Conservation (phyloP, 2,113 vertebrate genomes). For the Plectropomus leopardus region DNA sequence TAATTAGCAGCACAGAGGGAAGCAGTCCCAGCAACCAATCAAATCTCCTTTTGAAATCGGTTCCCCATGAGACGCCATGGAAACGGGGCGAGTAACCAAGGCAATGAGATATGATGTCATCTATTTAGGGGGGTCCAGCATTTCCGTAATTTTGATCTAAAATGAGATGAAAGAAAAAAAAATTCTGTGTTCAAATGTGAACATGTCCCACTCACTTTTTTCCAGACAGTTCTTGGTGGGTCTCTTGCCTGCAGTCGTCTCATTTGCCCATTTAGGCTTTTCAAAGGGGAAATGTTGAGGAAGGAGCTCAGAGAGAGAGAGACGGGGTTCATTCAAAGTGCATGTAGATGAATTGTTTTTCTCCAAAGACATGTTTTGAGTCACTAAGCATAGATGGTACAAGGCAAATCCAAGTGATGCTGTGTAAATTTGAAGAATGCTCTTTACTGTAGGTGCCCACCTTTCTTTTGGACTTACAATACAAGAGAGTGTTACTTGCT, state of each 20-base stretch:
- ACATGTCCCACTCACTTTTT: constrained; percentile 15
- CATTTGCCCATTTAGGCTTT: constrained; percentile 50
- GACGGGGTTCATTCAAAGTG: constrained; percentile 59
- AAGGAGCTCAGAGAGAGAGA: constrained; percentile 32
- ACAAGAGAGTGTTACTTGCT: not conserved
- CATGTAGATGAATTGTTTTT: constrained; percentile 36
- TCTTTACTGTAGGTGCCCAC: not conserved
- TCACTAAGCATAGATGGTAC: not conserved
- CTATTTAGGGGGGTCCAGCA: constrained; percentile 18
- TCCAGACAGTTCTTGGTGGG: not conserved
- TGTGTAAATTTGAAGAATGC: not conserved
- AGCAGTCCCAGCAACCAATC: constrained; percentile 68
- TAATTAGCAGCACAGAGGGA: constrained; percentile 79
- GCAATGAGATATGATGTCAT: constrained; percentile 65
- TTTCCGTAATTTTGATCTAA: constrained; percentile 21
- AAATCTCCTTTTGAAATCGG: constrained; percentile 68
- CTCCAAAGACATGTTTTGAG: constrained; percentile 3
- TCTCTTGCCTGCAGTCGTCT: constrained; percentile 34
- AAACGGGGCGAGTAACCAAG: constrained; percentile 65
- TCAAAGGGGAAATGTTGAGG: constrained; percentile 45
- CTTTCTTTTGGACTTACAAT: not conserved
- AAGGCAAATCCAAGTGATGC: not conserved
- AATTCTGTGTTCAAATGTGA: not conserved
- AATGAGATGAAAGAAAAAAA: constrained; percentile 31
- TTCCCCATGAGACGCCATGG: constrained; percentile 69